A percentile compares a stretch with the other conserved stretches of the same genome.
Conservation (phyloP, 2,797 vertebrate genomes). For the Sphenodon punctatus region DNA sequence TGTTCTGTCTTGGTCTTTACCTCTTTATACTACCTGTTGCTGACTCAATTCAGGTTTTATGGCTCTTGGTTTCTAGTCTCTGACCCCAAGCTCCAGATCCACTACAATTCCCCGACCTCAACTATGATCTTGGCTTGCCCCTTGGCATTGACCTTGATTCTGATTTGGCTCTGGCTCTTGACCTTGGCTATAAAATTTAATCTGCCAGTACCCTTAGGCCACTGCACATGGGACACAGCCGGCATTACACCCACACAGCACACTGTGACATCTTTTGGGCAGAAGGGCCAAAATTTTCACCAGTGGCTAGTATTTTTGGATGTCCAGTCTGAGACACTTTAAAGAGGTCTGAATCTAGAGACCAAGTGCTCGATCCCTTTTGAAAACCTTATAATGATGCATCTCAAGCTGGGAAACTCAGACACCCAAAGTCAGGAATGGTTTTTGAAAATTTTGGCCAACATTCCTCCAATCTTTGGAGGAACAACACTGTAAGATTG, state of each 20-base stretch:
- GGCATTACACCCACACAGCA: not conserved
- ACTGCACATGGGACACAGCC: not conserved
- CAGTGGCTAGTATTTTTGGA: not conserved
- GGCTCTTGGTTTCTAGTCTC: no score
- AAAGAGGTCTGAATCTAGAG: not conserved
- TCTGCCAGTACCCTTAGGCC: not conserved
- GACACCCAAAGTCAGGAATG: not conserved
- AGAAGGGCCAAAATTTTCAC: not conserved
- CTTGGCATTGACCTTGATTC: no score
- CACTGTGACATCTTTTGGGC: not conserved
- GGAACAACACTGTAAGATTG: no score
- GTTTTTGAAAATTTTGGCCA: not conserved
- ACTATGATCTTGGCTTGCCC: no score
- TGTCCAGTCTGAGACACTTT: not conserved
- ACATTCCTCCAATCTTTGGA: no score
- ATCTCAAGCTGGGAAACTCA: not conserved
- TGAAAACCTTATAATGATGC: not conserved
- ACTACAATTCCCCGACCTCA: no score
- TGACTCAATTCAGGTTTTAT: no score
- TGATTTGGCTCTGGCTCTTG: no score
- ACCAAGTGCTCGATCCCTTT: not conserved
- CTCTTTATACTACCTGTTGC: no score
- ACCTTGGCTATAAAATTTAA: no score
- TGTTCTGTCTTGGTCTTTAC: no score
- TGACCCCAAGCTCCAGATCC: no score